phyloP scores from a whole-genome alignment of 1,140 invertebrate genomes.

The Zaprionus vittiger region DNA sequence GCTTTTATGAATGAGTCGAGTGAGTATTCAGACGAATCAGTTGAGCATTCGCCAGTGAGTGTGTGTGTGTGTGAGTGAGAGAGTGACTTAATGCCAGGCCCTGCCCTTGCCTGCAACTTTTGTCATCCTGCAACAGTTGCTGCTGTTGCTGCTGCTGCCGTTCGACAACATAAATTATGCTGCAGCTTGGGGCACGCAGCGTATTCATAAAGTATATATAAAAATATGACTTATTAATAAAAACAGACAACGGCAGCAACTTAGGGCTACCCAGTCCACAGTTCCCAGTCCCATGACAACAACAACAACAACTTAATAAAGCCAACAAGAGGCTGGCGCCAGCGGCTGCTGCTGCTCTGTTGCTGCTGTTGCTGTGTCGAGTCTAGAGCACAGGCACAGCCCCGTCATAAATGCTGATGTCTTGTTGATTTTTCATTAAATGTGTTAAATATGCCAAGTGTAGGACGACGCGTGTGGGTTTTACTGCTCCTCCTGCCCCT shows the following conservation, averaged over 20 bases:
- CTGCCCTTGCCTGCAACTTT: slow-evolving; percentile 42
- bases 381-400: slow-evolving; percentile 39
- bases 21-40: slow-evolving; percentile 32
- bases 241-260: slow-evolving; percentile 66
- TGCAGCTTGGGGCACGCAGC: slow-evolving; percentile 20
- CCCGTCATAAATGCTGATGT: slow-evolving; percentile 76
- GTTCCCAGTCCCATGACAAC: slow-evolving; percentile 5
- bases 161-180: slow-evolving; percentile 74
- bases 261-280: slow-evolving; percentile 11
- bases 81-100: slow-evolving; percentile 51
- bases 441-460: slow-evolving; percentile 82
- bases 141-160: slow-evolving; percentile 24
- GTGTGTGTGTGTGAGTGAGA: slow-evolving; percentile 34
- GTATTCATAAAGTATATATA: slow-evolving; percentile 56
- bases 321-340: slow-evolving; percentile 64
- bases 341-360: slow-evolving; percentile 41
- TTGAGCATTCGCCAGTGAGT: slow-evolving; percentile 48
- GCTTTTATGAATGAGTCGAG: slow-evolving; percentile 70
- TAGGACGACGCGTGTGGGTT: slow-evolving; percentile 76
- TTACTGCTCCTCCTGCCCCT: slow-evolving; percentile 13
- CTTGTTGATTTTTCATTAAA: slow-evolving; percentile 82
- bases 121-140: slow-evolving; percentile 45
- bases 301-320: slow-evolving; percentile 77
- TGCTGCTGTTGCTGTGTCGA: slow-evolving; percentile 27
- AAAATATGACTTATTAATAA: slow-evolving; percentile 83